These are phyloP conservation scores for Ornithoptera alexandrae DNA, from an alignment of 2,888 invertebrate genomes.

Conservation along the genomic window DNA sequence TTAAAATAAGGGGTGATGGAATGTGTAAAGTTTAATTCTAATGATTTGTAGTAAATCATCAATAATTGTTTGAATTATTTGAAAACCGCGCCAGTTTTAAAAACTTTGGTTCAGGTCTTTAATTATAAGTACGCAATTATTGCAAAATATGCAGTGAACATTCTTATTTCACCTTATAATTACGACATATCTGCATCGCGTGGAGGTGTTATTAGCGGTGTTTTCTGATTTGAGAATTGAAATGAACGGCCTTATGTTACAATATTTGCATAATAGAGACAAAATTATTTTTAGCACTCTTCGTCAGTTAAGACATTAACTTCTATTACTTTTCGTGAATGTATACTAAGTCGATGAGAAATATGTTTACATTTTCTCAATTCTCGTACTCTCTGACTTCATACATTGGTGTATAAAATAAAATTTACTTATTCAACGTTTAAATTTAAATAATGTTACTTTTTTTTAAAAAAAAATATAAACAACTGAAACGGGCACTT, in stretches of 20 bases:
- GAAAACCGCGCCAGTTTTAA: background rate
- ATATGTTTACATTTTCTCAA: background rate
- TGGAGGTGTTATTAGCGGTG: background rate
- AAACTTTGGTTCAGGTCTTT: background rate
- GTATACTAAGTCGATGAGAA: background rate
- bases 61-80: background rate
- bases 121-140: background rate
- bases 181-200: constrained; percentile 16
- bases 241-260: background rate
- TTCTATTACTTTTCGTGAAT: background rate
- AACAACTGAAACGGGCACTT: too few species aligned
- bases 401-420: too few species aligned
- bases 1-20: too few species aligned
- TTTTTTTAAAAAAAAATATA: too few species aligned
- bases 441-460: too few species aligned
- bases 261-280: constrained; percentile 11
- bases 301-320: constrained; percentile 7
- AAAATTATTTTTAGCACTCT: constrained; percentile 12
- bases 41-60: too few species aligned
- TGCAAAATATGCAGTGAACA: background rate
- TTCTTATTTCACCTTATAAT: background rate
- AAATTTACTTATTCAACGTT: too few species aligned
- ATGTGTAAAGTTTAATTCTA: too few species aligned
- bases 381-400: too few species aligned
- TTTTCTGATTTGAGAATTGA: background rate